Conservation (phyloP, 2,797 vertebrate genomes). For the Pangasius macronema region DNA sequence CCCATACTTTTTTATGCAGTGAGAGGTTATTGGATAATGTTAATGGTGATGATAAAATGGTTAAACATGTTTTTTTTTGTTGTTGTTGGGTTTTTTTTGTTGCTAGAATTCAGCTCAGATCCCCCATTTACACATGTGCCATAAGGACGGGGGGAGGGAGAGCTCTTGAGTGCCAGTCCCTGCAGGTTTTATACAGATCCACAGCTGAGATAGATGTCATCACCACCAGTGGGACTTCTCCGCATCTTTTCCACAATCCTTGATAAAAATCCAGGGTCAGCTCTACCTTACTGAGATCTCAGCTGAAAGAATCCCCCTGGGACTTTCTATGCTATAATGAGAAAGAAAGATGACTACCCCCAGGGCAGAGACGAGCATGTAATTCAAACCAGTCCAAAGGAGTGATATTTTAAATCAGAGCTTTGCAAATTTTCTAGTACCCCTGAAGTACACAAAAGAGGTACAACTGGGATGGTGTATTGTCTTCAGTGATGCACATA, state of each 20-base stretch:
- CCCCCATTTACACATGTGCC: neutral
- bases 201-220: neutral
- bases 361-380: neutral
- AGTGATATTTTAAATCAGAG: neutral
- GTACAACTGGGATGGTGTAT: neutral
- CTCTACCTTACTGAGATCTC: neutral
- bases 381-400: neutral
- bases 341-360: neutral
- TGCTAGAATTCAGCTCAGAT: neutral
- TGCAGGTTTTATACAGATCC: conserved; percentile 2
- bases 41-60: neutral
- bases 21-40: neutral
- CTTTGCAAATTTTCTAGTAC: neutral
- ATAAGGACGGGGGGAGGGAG: neutral
- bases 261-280: neutral
- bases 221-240: neutral
- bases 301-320: neutral
- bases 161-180: neutral
- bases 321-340: neutral
- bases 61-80: neutral
- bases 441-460: neutral
- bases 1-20: neutral
- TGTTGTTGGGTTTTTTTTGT: no score
- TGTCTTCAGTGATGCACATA: neutral
- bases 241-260: neutral